Conservation (phyloP, 2,888 invertebrate species). For the Heliconius ismenius region DNA sequence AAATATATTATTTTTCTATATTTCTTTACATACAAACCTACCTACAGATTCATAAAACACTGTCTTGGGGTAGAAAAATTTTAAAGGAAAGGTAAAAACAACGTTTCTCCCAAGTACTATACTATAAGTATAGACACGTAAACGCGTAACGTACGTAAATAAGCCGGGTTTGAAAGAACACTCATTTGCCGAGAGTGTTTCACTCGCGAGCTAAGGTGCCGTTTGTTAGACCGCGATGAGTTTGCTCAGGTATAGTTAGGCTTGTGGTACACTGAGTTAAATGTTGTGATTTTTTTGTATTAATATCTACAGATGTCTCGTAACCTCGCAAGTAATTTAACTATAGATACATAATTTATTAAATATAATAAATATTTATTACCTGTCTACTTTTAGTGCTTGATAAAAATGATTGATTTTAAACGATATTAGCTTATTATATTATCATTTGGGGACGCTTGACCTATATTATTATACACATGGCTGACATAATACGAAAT, state of each 20-base stretch:
- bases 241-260: constrained; percentile 50
- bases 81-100: constrained; percentile 17
- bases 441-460: no score
- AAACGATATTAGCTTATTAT: no score
- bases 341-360: no score
- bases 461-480: no score
- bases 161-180: constrained; percentile 64
- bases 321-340: no score
- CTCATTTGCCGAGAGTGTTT: constrained; percentile 67
- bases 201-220: constrained; percentile 57
- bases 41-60: background rate
- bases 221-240: constrained; percentile 66
- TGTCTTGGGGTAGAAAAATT: background rate
- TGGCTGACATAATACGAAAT: background rate
- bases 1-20: background rate
- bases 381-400: no score
- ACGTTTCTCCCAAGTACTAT: constrained; percentile 7
- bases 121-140: constrained; percentile 23
- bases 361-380: no score
- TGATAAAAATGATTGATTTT: no score
- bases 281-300: background rate
- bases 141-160: constrained; percentile 54
- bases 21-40: background rate
- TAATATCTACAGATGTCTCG: background rate
- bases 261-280: constrained; percentile 46